These are phyloP conservation scores for Baronia brevicornis DNA, from an alignment of 2,888 invertebrate genomes.

Conservation along the genomic window DNA sequence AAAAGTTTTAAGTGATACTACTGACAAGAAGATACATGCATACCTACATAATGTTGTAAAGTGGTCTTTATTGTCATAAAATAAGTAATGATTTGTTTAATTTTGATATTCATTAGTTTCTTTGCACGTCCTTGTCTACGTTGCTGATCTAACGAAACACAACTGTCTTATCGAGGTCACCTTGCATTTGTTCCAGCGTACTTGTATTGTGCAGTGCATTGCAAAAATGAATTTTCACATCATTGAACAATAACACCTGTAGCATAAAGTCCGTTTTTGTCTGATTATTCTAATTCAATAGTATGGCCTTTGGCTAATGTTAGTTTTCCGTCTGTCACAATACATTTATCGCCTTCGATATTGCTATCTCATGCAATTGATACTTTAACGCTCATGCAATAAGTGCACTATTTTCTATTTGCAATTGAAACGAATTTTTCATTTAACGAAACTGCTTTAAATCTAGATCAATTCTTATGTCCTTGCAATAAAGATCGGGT, in stretches of 20 bases:
- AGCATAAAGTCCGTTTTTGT: slow-evolving; percentile 38
- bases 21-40: too few relatives aligned
- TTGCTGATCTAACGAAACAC: slow-evolving; percentile 33
- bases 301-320: slow-evolving; percentile 35
- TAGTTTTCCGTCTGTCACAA: slow-evolving; percentile 49
- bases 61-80: too few relatives aligned
- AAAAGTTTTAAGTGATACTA: too few relatives aligned
- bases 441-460: slow-evolving; percentile 1
- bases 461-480: slow-evolving; percentile 2
- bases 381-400: slow-evolving; percentile 29
- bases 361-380: slow-evolving; percentile 27
- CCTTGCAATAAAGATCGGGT: slow-evolving; percentile 1
- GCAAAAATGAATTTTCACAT: slow-evolving; percentile 17
- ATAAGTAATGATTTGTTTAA: slow-evolving; percentile 13
- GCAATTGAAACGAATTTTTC: slow-evolving; percentile 5
- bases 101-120: slow-evolving; percentile 20
- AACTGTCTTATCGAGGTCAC: slow-evolving; percentile 46
- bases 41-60: too few relatives aligned
- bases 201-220: slow-evolving; percentile 20
- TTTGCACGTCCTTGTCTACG: slow-evolving; percentile 30
- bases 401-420: slow-evolving; percentile 24
- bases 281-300: slow-evolving; percentile 30
- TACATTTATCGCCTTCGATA: slow-evolving; percentile 34
- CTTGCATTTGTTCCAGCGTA: slow-evolving; percentile 44
- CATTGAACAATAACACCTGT: slow-evolving; percentile 26